Evolutionary conservation across 2,797 vertebrate genomes (phyloP).

Genomic region (Kryptopterus vitreolus): DNA sequence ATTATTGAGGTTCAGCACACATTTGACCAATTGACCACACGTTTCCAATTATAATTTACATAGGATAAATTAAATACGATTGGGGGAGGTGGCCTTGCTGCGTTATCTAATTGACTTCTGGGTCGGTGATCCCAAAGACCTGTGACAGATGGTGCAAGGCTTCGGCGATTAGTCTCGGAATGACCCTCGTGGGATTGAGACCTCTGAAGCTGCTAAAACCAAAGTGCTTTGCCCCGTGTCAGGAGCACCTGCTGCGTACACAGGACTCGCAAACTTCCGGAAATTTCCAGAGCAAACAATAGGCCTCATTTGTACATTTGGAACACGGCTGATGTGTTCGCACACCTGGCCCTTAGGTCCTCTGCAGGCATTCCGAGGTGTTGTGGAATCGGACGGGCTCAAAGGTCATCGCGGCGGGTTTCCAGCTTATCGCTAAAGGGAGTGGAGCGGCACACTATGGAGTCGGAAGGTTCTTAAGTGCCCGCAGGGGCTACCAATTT

Average conservation of each 20-base stretch:
- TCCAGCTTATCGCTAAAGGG: slow-evolving; percentile 6
- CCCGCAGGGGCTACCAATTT: slow-evolving; percentile 10
- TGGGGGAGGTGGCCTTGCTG: no score
- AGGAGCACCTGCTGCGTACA: not conserved
- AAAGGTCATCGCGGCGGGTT: slow-evolving; percentile 27
- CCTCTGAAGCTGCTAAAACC: slow-evolving; percentile 11
- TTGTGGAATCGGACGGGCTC: slow-evolving; percentile 25
- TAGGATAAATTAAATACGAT: no score
- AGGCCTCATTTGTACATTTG: not conserved
- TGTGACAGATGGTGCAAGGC: slow-evolving; percentile 18
- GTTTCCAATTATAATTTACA: no score
- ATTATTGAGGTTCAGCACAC: no score
- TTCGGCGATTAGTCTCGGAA: slow-evolving; percentile 1
- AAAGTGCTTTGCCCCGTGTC: not conserved
- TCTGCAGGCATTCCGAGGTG: slow-evolving; percentile 16
- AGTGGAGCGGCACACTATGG: slow-evolving; percentile 1
- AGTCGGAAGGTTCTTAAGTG: slow-evolving; percentile 29
- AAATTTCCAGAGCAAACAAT: not conserved
- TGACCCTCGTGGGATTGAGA: not conserved
- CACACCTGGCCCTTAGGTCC: not conserved
- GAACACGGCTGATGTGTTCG: not conserved
- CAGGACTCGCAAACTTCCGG: not conserved
- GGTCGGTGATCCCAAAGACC: not conserved
- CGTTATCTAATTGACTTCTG: not conserved
- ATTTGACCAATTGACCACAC: not conserved